These are phyloP conservation scores for Pseudomugil gertrudae DNA, from an alignment of 2,797 vertebrate species.

Conservation along the genomic window DNA sequence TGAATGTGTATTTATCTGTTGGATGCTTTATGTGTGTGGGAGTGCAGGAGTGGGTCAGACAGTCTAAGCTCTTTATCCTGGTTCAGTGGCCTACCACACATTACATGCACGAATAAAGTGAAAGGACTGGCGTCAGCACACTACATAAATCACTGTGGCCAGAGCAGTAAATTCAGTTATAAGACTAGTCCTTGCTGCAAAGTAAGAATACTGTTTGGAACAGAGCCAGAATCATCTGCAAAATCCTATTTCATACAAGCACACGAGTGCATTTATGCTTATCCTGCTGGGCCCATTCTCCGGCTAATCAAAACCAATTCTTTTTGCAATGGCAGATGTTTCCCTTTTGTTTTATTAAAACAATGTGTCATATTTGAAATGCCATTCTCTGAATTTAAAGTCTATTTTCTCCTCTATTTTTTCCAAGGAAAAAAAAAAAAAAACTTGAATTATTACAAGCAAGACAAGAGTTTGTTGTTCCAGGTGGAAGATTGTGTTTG, in stretches of 20 bases:
- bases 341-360: slow-evolving; percentile 30
- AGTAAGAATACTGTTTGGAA: slow-evolving; percentile 62
- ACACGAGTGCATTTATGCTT: slow-evolving; percentile 42
- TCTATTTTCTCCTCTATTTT: slow-evolving; percentile 4
- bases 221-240: slow-evolving; percentile 54
- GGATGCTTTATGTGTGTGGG: slow-evolving; percentile 31
- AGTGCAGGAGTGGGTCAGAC: slow-evolving; percentile 80
- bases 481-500: slow-evolving; percentile 46
- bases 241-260: slow-evolving; percentile 44
- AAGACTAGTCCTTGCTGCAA: slow-evolving; percentile 51
- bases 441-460: slow-evolving; percentile 42
- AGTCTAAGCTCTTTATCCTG: slow-evolving; percentile 84
- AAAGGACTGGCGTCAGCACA: slow-evolving; percentile 74
- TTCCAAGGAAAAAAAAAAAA: not conserved
- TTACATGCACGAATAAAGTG: slow-evolving; percentile 65
- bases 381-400: slow-evolving; percentile 7
- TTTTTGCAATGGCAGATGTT: slow-evolving; percentile 25
- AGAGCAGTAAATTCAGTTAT: slow-evolving; percentile 69
- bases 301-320: slow-evolving; percentile 19
- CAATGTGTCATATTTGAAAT: slow-evolving; percentile 19
- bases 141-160: slow-evolving; percentile 62
- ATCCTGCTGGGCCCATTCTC: slow-evolving; percentile 41
- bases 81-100: slow-evolving; percentile 69
- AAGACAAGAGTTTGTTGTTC: slow-evolving; percentile 33
- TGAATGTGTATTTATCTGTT: slow-evolving; percentile 15